Evolutionary conservation across 2,113 vertebrate species (phyloP).

Genomic region (Phalacrocorax carbo): DNA sequence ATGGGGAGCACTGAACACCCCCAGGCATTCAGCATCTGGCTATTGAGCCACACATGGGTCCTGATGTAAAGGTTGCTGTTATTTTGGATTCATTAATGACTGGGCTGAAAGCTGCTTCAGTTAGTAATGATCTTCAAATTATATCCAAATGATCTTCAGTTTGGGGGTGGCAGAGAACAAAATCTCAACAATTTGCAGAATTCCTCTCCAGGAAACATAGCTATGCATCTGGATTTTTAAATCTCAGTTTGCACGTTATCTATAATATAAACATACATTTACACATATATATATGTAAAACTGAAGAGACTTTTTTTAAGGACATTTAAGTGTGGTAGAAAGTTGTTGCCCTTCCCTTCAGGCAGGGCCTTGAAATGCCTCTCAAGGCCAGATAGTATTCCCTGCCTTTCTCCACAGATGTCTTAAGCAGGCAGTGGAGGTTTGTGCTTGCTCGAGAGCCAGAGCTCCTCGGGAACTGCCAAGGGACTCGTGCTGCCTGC

Average conservation of each 20-base stretch:
- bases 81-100: neutral
- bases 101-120: neutral
- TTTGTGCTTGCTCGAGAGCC: neutral
- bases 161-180: neutral
- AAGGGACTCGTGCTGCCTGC: neutral
- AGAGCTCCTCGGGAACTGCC: fast-evolving
- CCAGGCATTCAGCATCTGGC: fast-evolving
- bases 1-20: fast-evolving
- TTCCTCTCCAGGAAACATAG: neutral
- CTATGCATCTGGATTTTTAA: neutral
- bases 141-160: neutral
- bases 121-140: neutral
- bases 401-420: neutral
- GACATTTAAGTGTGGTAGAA: fast-evolving
- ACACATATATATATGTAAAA: neutral
- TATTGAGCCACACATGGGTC: neutral
- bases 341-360: neutral
- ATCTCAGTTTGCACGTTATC: neutral
- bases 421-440: neutral
- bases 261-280: neutral
- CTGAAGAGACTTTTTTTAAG: neutral
- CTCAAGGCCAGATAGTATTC: neutral
- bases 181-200: neutral
- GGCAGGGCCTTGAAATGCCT: neutral
- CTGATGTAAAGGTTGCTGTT: neutral